Base-by-base conservation (phyloP, 2,888 invertebrate genomes). In the Sinelater perroti region DNA sequence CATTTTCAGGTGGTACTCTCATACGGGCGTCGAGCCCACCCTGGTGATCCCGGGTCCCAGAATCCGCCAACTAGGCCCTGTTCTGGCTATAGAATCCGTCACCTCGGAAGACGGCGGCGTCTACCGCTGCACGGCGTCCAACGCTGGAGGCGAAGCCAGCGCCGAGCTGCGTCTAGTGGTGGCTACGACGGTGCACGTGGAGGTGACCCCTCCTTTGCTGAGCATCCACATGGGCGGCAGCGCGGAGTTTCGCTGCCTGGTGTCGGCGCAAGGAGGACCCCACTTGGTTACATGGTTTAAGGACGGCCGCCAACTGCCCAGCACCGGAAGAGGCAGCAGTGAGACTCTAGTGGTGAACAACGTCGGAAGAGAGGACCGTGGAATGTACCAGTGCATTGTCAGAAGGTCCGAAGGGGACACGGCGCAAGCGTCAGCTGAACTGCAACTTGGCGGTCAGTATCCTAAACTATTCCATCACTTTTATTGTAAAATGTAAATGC, bases 381-480 rank as follows among this genome's bases (percentile, higher is more conserved):
- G 89, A 66, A 89, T 89, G 87, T 89, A 89, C 74, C 89, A 89
- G 73, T 90, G 89, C 73, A 82, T 89, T 60, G 89, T 87, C 4
- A 79, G 88, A 59, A 79, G 88, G 62, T 82, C 87, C 21, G 88
- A 89, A 72, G 88, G 88, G 10, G 89, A 89, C 70, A 88, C 88
- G 1, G 88, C 88, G 17, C 90, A 91, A 73, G 89, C 88, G 5
- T 84, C 90, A 0, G 88, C 89, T 0, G 89, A 91, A 76, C 80
- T 91, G 42, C 85, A 87, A 72, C 78, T 89, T 60, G 86, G 89
- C 72, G 87, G 89, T 90, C 73, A 81, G 81, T 75, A 53, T 6
- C 6, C 16, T 33, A 11, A 11, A 11, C 2, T 3, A 31, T 8
- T 6, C 13, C 10, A n/a, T n/a, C n/a, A n/a, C n/a, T n/a, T n/a